Evolutionary conservation across 2,797 vertebrate genomes (phyloP).

Genomic region (Sebastes nivosus): DNA sequence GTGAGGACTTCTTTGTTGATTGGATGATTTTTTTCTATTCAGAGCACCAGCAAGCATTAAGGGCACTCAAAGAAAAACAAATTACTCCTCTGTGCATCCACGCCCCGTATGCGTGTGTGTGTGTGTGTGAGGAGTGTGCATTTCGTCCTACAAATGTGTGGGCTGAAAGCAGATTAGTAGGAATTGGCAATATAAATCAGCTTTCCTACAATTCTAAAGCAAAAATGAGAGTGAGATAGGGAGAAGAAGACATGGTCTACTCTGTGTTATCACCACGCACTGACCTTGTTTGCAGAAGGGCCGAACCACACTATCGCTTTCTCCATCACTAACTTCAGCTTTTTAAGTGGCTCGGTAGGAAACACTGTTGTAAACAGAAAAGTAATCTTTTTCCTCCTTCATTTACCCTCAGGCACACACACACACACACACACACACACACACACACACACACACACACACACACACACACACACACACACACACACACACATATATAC

Average conservation of each 20-base stretch:
- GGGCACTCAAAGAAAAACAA: constrained; percentile 52
- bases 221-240: constrained; percentile 18
- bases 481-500: neutral
- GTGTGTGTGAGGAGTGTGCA: neutral
- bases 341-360: constrained; percentile 1
- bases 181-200: constrained; percentile 37
- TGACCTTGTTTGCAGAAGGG: constrained; percentile 16
- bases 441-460: neutral
- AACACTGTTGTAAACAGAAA: constrained; percentile 24
- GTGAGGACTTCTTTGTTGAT: constrained; percentile 28
- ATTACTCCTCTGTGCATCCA: constrained; percentile 1
- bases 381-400: constrained; percentile 15
- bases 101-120: neutral
- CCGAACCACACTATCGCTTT: constrained; percentile 10
- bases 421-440: neutral
- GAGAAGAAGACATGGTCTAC: neutral
- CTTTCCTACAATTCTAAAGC: constrained; percentile 16
- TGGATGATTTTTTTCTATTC: constrained; percentile 17
- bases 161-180: constrained; percentile 54
- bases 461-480: no score
- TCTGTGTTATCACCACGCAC: constrained; percentile 3
- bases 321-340: constrained; percentile 30
- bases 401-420: neutral
- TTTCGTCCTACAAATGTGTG: constrained; percentile 38
- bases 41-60: constrained; percentile 18